Percentiles rank a stretch among this genome's conserved stretches.
These are phyloP conservation scores for Bombus impatiens DNA, from an alignment of 1,140 invertebrate species.

Conservation along the genomic window DNA sequence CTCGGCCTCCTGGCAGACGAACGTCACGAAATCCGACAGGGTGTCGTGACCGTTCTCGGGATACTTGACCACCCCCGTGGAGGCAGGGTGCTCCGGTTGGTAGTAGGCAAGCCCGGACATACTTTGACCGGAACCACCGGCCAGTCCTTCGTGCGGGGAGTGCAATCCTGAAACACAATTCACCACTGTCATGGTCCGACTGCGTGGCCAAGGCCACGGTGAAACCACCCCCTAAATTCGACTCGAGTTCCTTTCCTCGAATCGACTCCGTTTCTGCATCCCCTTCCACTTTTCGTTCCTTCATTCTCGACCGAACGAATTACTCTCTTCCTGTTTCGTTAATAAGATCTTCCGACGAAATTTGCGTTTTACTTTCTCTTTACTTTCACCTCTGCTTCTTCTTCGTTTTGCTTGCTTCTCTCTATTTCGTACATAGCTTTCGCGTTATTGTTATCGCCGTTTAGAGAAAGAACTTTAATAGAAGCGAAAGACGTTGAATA, in stretches of 20 bases:
- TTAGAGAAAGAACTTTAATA: too few relatives aligned
- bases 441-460: too few relatives aligned
- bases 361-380: too few relatives aligned
- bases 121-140: slow-evolving; percentile 86
- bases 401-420: neutral
- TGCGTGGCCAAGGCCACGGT: slow-evolving; percentile 53
- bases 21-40: slow-evolving; percentile 97
- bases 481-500: neutral
- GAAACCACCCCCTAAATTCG: slow-evolving; percentile 74
- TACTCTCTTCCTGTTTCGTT: too few relatives aligned
- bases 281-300: too few relatives aligned
- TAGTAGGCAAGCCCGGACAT: slow-evolving; percentile 86
- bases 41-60: slow-evolving; percentile 94
- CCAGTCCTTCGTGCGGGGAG: slow-evolving; percentile 85
- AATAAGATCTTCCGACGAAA: too few relatives aligned
- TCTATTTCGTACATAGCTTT: neutral
- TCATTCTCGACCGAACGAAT: neutral
- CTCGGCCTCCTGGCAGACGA: slow-evolving; percentile 96
- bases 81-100: slow-evolving; percentile 84
- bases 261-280: slow-evolving; percentile 1
- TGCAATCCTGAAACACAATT: slow-evolving; percentile 83
- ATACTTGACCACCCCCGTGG: slow-evolving; percentile 88
- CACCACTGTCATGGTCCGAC: slow-evolving; percentile 38
- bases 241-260: neutral
- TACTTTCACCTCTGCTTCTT: neutral